These are phyloP conservation scores for Pseudomyrmex pallidus DNA, from an alignment of 1,140 invertebrate species.

Conservation along the genomic window DNA sequence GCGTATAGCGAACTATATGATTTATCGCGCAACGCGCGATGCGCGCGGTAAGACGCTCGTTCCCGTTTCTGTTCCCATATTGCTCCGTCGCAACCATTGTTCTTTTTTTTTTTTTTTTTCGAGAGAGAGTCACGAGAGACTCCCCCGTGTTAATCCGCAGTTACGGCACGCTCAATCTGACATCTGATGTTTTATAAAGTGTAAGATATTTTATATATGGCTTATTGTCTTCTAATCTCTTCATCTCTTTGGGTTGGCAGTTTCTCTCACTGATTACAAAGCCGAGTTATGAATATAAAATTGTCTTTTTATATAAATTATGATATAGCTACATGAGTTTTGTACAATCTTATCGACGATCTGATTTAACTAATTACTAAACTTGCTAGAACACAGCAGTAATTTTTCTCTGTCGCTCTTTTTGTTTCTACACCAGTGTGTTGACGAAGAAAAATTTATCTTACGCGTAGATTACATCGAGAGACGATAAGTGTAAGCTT, in stretches of 20 bases:
- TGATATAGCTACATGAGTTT: neutral
- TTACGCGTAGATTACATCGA: neutral
- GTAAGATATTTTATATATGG: neutral
- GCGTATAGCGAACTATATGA: constrained; percentile 54
- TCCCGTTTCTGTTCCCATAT: constrained; percentile 48
- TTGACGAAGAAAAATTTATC: constrained; percentile 6
- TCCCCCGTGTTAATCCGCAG: neutral
- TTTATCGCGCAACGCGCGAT: constrained; percentile 60
- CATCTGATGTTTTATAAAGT: constrained; percentile 19
- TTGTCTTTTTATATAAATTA: neutral
- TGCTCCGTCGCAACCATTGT: constrained; percentile 5
- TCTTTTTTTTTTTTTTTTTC: constrained; percentile 14
- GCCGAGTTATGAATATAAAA: neutral
- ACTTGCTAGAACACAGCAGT: neutral
- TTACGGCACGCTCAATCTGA: constrained; percentile 7
- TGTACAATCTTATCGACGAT: neutral
- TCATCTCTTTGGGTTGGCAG: neutral
- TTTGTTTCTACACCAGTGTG: neutral
- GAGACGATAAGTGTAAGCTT: constrained; percentile 33
- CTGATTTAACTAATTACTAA: constrained; percentile 18
- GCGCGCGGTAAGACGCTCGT: constrained; percentile 61
- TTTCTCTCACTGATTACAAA: constrained; percentile 1
- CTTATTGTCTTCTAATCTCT: constrained; percentile 13
- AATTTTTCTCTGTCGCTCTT: too few relatives aligned
- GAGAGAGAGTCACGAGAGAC: neutral